Percentiles rank a stretch among this genome's conserved stretches.
These are phyloP conservation scores for Stenurella melanura DNA, from an alignment of 2,888 invertebrate genomes.

Conservation along the genomic window DNA sequence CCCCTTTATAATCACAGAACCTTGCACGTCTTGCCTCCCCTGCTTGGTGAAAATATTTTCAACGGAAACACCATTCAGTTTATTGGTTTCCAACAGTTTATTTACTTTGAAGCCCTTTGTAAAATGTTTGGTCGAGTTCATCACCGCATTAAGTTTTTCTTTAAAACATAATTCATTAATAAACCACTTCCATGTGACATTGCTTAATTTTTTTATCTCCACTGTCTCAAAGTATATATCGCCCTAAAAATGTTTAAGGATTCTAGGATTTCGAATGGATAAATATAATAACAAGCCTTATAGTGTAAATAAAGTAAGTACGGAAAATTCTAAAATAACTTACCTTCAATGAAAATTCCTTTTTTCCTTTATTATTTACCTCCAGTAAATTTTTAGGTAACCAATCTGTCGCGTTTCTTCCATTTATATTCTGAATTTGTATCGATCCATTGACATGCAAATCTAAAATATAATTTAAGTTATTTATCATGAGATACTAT, in stretches of 20 bases:
- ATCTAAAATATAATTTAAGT: conserved; percentile 61
- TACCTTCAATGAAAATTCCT: conserved; percentile 45
- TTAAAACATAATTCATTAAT: conserved; percentile 72
- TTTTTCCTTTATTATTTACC: conserved; percentile 43
- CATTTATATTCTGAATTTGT: conserved; percentile 67
- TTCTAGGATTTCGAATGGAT: no score
- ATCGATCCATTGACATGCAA: conserved; percentile 69
- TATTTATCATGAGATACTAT: conserved; percentile 20
- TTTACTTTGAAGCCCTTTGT: conserved; percentile 67
- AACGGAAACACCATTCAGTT: conserved; percentile 71
- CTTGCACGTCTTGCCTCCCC: conserved; percentile 66
- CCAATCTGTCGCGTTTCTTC: conserved; percentile 50
- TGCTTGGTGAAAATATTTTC: conserved; percentile 70
- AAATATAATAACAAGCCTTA: no score
- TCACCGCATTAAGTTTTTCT: conserved; percentile 64
- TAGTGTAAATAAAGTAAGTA: no score
- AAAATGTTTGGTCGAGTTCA: conserved; percentile 67
- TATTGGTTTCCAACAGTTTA: conserved; percentile 66
- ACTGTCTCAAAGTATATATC: conserved; percentile 64
- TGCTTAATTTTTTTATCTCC: conserved; percentile 68
- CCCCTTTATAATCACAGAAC: conserved; percentile 66
- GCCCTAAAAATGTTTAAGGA: conserved; percentile 53
- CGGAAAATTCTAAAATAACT: conserved; percentile 17
- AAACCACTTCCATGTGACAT: conserved; percentile 68
- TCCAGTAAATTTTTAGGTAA: conserved; percentile 42